A percentile compares a stretch with the other conserved stretches of the same genome.
Evolutionary conservation across 2,888 invertebrate genomes (phyloP).

Genomic region (Pyrrhosoma nymphula): DNA sequence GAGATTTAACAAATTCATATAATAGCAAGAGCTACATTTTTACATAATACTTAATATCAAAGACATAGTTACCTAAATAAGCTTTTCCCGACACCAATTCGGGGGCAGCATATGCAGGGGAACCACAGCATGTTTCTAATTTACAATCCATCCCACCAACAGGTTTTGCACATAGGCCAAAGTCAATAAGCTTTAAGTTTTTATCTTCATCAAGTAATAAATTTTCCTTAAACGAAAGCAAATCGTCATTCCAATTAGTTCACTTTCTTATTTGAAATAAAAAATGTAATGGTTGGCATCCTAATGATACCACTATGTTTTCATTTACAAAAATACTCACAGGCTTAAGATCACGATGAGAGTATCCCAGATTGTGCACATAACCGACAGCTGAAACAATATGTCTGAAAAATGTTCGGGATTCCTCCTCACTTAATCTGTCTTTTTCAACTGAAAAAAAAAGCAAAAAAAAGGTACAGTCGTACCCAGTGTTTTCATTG

Average conservation of each 20-base stretch:
- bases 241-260: conserved; percentile 47
- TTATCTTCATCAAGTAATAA: conserved; percentile 86
- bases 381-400: conserved; percentile 89
- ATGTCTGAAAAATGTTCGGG: conserved; percentile 88
- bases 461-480: not conserved
- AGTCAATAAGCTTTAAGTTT: conserved; percentile 89
- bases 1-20: too few species aligned
- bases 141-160: conserved; percentile 83
- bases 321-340: conserved; percentile 77
- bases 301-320: not conserved
- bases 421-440: conserved; percentile 85
- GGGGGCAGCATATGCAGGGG: conserved; percentile 88
- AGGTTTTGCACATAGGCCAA: conserved; percentile 89
- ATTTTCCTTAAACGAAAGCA: conserved; percentile 85
- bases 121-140: conserved; percentile 86
- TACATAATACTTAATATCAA: too few species aligned
- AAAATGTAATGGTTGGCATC: too few species aligned
- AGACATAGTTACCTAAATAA: conserved; percentile 78
- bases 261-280: not conserved
- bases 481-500: not conserved
- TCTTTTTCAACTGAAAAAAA: conserved; percentile 83
- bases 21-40: too few species aligned
- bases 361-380: conserved; percentile 87
- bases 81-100: conserved; percentile 82
- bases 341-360: conserved; percentile 91